These are phyloP conservation scores for Melanchra persicariae DNA, from an alignment of 2,888 invertebrate species.

Conservation along the genomic window DNA sequence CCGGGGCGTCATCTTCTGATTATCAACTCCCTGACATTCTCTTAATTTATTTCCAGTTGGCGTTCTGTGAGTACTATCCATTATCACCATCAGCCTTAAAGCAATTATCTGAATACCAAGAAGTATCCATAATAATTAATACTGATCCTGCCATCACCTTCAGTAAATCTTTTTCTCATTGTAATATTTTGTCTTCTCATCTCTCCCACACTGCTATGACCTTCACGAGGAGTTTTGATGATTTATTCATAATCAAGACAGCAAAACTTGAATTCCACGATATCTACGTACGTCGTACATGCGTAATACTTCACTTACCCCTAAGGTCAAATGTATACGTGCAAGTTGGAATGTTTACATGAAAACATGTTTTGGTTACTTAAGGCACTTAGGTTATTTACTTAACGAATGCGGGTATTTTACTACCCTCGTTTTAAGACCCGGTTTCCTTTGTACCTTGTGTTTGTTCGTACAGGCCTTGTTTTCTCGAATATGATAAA, in stretches of 20 bases:
- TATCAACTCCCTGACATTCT: too few species aligned
- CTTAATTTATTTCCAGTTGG: neutral
- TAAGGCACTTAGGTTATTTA: constrained; percentile 68
- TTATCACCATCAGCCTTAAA: neutral
- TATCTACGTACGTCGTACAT: constrained; percentile 31
- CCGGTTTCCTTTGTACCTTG: constrained; percentile 55
- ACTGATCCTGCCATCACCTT: too few species aligned
- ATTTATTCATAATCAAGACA: constrained; percentile 47
- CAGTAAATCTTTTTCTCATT: neutral
- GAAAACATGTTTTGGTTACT: constrained; percentile 74
- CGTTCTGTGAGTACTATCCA: neutral
- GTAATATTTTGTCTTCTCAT: constrained; percentile 9
- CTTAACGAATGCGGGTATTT: constrained; percentile 65
- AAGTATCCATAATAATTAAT: neutral
- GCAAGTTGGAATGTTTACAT: constrained; percentile 62
- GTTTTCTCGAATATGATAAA: constrained; percentile 59
- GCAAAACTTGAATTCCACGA: constrained; percentile 18
- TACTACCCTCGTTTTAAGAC: constrained; percentile 60
- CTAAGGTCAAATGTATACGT: constrained; percentile 54
- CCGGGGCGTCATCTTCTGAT: too few species aligned
- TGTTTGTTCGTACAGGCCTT: constrained; percentile 45
- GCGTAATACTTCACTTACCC: constrained; percentile 25
- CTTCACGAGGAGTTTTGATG: constrained; percentile 6
- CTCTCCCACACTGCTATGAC: neutral
- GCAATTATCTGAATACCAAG: neutral